A percentile compares a stretch with the other conserved stretches of the same genome.
Evolutionary conservation across 2,888 invertebrate species (phyloP).

Genomic region (Drosophila acutilabella): DNA sequence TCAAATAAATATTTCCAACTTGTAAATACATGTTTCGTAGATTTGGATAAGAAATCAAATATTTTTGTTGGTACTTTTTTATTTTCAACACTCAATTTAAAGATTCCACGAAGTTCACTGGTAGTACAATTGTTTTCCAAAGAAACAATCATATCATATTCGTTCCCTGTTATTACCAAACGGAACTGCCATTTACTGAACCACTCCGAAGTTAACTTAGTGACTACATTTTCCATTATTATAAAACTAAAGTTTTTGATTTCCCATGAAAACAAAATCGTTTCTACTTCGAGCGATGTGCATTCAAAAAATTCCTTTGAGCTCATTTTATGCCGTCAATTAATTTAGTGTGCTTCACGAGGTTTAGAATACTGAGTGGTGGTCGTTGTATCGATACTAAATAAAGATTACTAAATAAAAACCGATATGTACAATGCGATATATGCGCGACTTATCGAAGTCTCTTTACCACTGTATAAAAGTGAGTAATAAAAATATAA

Average conservation of each 20-base stretch:
- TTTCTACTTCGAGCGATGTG: not conserved
- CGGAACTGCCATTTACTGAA: not conserved
- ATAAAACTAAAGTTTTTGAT: not conserved
- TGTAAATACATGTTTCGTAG: not conserved
- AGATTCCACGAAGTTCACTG: not conserved
- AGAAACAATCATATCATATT: not conserved
- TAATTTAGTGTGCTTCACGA: no score
- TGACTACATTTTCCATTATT: not conserved
- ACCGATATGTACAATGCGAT: no score
- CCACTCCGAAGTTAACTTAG: not conserved
- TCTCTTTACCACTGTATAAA: no score
- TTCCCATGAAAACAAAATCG: not conserved
- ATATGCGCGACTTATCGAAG: no score
- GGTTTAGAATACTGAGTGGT: no score
- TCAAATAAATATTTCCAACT: fast-evolving
- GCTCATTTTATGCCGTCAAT: not conserved
- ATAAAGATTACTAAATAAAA: no score
- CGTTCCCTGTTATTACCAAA: not conserved
- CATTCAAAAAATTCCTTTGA: not conserved
- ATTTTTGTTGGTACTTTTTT: no score
- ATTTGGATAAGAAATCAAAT: not conserved
- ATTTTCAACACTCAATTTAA: not conserved
- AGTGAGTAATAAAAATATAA: no score
- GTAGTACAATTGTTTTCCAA: not conserved
- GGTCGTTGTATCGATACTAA: no score